phyloP scores from a whole-genome alignment of 2,113 vertebrate genomes.

The Microcebus lehilahytsara region DNA sequence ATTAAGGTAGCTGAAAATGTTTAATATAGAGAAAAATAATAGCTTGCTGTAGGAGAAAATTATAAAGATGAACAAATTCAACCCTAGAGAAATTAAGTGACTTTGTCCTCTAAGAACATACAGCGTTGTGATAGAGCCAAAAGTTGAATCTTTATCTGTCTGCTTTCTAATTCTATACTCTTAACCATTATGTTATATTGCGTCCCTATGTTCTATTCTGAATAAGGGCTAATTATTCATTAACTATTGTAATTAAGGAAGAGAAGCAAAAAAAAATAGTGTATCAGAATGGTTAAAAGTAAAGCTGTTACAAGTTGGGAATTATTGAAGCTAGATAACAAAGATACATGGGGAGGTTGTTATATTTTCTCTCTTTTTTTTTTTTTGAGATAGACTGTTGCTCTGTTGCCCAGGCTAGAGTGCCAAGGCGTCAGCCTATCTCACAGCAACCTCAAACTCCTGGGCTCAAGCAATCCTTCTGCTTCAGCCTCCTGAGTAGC shows the following conservation, averaged over 20 bases:
- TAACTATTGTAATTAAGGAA: constrained; percentile 6
- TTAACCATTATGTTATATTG: constrained; percentile 55
- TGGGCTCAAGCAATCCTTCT: too few species aligned
- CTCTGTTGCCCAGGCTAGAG: too few species aligned
- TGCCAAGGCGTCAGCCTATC: too few species aligned
- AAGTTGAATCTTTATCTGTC: background rate
- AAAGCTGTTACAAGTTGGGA: background rate
- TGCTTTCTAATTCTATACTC: constrained; percentile 1
- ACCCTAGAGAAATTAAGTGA: background rate
- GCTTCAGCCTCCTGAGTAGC: too few species aligned
- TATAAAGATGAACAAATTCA: constrained; percentile 13
- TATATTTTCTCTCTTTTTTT: constrained; percentile 24
- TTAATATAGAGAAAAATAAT: background rate
- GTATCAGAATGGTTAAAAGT: background rate
- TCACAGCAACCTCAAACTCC: too few species aligned
- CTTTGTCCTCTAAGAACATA: background rate
- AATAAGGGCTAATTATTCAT: background rate
- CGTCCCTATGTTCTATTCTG: constrained; percentile 52
- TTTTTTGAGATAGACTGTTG: too few species aligned
- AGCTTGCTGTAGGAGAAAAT: background rate
- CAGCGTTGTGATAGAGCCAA: background rate
- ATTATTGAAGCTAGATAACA: background rate
- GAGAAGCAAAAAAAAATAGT: background rate
- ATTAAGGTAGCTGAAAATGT: constrained; percentile 25
- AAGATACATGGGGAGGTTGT: background rate